phyloP scores from a whole-genome alignment of 2,888 invertebrate genomes.

The Plusia festucae region DNA sequence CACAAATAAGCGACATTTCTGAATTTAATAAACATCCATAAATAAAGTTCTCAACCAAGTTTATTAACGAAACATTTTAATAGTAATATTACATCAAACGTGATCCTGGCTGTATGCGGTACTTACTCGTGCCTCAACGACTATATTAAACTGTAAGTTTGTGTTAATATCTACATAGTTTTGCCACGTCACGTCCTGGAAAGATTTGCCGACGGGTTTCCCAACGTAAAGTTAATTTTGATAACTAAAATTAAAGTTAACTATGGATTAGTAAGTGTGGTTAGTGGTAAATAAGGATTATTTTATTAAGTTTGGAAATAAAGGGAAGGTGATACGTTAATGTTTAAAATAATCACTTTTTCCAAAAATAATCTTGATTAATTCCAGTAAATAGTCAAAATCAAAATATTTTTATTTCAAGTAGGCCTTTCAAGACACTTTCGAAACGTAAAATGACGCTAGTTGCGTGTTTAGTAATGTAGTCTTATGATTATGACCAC shows the following conservation, averaged over 20 bases:
- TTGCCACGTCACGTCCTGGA: slow-evolving; percentile 62
- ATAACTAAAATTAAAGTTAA: background rate
- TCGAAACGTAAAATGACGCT: too few species aligned
- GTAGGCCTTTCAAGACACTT: too few species aligned
- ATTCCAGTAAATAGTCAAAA: too few species aligned
- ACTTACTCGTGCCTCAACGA: slow-evolving; percentile 41
- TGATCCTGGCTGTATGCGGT: slow-evolving; percentile 34
- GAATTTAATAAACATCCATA: background rate
- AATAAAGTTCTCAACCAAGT: slow-evolving; percentile 13
- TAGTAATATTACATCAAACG: slow-evolving; percentile 50
- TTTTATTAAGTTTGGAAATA: too few species aligned
- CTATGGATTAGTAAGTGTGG: too few species aligned
- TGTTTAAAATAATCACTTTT: too few species aligned
- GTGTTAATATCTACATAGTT: slow-evolving; percentile 69
- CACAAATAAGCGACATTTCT: background rate
- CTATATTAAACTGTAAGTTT: slow-evolving; percentile 60
- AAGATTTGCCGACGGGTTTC: slow-evolving; percentile 43
- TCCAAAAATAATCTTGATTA: too few species aligned
- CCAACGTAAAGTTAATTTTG: slow-evolving; percentile 19
- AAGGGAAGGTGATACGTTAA: too few species aligned
- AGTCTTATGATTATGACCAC: too few species aligned
- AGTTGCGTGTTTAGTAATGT: too few species aligned
- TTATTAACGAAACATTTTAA: slow-evolving; percentile 29
- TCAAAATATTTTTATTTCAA: too few species aligned
- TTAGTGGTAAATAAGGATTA: too few species aligned